These are phyloP conservation scores for Desmophyllum pertusum DNA, from an alignment of 92 coral and sea anemone species.

Conservation along the genomic window DNA sequence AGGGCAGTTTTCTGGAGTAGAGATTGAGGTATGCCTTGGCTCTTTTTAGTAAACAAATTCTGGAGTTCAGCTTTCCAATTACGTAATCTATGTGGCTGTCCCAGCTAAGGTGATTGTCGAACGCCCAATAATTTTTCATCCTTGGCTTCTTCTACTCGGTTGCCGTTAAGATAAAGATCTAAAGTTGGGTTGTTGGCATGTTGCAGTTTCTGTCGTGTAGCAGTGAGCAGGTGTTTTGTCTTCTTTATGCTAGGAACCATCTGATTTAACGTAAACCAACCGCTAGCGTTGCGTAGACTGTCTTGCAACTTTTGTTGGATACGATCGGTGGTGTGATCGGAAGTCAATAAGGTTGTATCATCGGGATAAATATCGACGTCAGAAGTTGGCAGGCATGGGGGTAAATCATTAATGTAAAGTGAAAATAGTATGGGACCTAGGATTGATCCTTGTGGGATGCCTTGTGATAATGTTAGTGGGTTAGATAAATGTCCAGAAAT, in stretches of 20 bases:
- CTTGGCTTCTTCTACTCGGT: slow-evolving; percentile 23
- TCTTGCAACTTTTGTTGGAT: background rate
- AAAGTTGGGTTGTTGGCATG: slow-evolving; percentile 12
- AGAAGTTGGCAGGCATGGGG: background rate
- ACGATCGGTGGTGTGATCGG: too few species aligned
- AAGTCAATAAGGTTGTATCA: background rate
- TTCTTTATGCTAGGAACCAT: slow-evolving; percentile 44
- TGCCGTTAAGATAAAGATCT: slow-evolving; percentile 23
- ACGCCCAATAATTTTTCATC: slow-evolving; percentile 21
- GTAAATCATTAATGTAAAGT: too few species aligned
- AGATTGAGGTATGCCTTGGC: background rate
- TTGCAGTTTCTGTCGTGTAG: slow-evolving; percentile 37
- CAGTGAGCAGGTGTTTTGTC: slow-evolving; percentile 40
- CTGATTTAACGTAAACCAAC: background rate
- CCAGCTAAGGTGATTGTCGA: slow-evolving; percentile 6
- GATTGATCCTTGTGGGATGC: slow-evolving; percentile 38
- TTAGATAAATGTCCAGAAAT: slow-evolving; percentile 38
- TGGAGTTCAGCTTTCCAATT: slow-evolving; percentile 25
- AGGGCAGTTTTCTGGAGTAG: background rate
- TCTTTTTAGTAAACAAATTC: slow-evolving; percentile 14
- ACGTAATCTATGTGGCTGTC: slow-evolving; percentile 16
- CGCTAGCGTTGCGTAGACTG: background rate
- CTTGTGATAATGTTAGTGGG: slow-evolving; percentile 2
- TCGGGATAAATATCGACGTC: background rate
- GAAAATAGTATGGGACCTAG: background rate